Percentiles rank a stretch among this genome's conserved stretches.
phyloP scores from a whole-genome alignment of 2,888 invertebrate genomes.

The Willowsia nigromaculata region DNA sequence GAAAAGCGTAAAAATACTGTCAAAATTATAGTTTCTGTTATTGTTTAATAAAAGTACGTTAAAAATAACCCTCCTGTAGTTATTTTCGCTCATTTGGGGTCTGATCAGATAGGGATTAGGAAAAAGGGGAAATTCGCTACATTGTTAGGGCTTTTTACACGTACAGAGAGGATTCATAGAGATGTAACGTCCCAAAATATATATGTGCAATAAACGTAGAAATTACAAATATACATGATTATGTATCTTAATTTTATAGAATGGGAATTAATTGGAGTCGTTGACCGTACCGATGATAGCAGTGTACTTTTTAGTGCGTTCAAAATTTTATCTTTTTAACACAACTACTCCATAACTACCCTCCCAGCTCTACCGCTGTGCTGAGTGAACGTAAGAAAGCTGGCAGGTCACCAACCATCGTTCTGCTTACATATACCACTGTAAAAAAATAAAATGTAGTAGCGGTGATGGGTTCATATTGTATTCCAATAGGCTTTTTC shows the following conservation, averaged over 20 bases:
- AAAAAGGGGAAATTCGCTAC: no score
- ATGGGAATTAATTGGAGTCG: conserved; percentile 41
- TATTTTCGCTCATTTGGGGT: no score
- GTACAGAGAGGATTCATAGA: background rate
- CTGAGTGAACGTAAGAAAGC: conserved; percentile 4
- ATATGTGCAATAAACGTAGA: no score
- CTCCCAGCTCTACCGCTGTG: background rate
- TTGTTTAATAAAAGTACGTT: no score
- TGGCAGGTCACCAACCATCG: conserved; percentile 55
- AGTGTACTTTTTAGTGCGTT: background rate
- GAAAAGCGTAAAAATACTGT: no score
- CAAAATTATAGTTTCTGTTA: no score
- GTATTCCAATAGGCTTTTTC: conserved; percentile 28
- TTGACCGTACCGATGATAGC: conserved; percentile 7
- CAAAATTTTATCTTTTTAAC: conserved; percentile 28
- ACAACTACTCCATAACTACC: conserved; percentile 7
- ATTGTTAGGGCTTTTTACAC: no score
- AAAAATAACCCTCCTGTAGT: no score
- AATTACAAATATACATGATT: background rate
- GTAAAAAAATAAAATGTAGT: background rate
- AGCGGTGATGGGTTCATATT: background rate
- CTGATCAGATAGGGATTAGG: no score
- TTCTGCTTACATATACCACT: background rate
- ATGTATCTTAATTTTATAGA: conserved; percentile 32
- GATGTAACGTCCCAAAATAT: no score